Evolutionary conservation across 2,113 vertebrate species (phyloP).

Genomic region (Hyla sarda): DNA sequence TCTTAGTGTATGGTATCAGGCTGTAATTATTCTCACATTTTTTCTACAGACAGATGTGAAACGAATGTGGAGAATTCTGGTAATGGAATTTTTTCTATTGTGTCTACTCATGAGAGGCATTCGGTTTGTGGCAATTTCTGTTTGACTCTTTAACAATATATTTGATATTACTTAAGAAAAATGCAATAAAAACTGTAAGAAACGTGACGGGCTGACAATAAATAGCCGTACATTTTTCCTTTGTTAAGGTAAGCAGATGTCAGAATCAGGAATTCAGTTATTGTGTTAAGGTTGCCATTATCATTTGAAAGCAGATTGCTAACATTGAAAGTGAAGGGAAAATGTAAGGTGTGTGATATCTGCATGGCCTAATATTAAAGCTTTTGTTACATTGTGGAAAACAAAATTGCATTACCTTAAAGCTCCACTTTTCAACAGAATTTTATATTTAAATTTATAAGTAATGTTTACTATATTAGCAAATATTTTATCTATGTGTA

Average conservation of each 20-base stretch:
- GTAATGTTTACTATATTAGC: not conserved
- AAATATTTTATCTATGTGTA: not conserved
- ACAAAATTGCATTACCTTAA: not conserved
- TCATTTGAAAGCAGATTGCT: conserved; percentile 25
- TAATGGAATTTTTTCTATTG: conserved; percentile 19
- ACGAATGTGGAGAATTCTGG: not conserved
- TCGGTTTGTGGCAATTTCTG: not conserved
- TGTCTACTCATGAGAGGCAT: not conserved
- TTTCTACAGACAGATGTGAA: not conserved
- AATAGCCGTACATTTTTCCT: conserved; percentile 1
- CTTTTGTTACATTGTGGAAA: not conserved
- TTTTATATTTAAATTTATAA: not conserved
- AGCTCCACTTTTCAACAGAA: not conserved
- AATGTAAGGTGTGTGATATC: conserved; percentile 13
- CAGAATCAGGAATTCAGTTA: conserved; percentile 7
- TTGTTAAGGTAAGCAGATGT: conserved; percentile 4
- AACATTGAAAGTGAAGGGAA: conserved; percentile 17
- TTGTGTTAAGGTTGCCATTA: not conserved
- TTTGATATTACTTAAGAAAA: conserved; percentile 6
- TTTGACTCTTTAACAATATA: conserved; percentile 34
- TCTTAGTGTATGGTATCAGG: too few species aligned
- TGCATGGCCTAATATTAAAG: not conserved
- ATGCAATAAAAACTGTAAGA: not conserved
- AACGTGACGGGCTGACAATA: not conserved
- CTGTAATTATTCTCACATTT: not conserved